phyloP scores from a whole-genome alignment of 2,888 invertebrate species.

The Fragum sueziense region DNA sequence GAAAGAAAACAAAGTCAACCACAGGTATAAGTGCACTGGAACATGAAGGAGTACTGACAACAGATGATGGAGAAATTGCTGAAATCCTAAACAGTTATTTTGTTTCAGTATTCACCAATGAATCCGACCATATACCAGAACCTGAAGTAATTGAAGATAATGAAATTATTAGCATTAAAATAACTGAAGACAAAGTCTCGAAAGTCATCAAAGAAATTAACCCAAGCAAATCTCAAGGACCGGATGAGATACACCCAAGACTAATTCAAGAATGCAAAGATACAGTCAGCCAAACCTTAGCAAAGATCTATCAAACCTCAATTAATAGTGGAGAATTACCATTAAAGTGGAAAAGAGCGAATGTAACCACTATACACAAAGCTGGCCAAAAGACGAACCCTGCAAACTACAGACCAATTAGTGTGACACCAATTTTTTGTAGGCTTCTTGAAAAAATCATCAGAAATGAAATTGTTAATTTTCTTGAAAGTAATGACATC shows the following conservation, averaged over 20 bases:
- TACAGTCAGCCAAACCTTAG: background rate
- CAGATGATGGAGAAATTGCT: too few relatives aligned
- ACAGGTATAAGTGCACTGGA: too few relatives aligned
- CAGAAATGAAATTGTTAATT: too few relatives aligned
- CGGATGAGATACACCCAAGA: background rate
- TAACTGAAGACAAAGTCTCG: too few relatives aligned
- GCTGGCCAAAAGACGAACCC: background rate
- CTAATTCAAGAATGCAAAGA: background rate
- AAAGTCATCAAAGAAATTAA: background rate
- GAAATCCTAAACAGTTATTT: too few relatives aligned
- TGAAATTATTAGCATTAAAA: too few relatives aligned
- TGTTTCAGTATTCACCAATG: too few relatives aligned
- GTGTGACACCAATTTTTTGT: background rate
- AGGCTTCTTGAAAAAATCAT: background rate
- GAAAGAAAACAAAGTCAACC: too few relatives aligned
- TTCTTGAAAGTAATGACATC: too few relatives aligned
- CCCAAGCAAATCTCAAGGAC: background rate
- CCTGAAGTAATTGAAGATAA: too few relatives aligned
- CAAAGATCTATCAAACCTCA: background rate
- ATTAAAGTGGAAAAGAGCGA: background rate
- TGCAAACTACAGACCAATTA: conserved; percentile 2
- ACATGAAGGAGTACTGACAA: too few relatives aligned
- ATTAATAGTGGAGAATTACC: background rate
- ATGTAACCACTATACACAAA: background rate
- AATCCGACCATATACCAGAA: too few relatives aligned